Percentiles rank a stretch among this genome's conserved stretches.
phyloP scores from a whole-genome alignment of 2,888 invertebrate species.

The Uropetala carovei region DNA sequence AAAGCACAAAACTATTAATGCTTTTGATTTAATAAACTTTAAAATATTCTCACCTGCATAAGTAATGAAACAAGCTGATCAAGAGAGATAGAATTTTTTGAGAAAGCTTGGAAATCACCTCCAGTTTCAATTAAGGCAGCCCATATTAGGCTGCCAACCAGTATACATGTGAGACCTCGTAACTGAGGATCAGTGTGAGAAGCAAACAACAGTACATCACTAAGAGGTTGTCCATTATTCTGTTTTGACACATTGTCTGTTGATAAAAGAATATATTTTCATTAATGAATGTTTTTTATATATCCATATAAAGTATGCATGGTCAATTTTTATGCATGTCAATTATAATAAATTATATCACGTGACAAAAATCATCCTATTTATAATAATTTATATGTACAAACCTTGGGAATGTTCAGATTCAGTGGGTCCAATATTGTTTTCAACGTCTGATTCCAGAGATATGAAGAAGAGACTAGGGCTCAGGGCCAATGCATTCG shows the following conservation, averaged over 20 bases:
- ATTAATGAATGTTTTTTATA: no score
- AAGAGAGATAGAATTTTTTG: constrained; percentile 56
- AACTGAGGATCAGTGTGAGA: constrained; percentile 89
- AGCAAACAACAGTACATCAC: constrained; percentile 84
- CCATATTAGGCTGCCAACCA: constrained; percentile 83
- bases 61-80: constrained; percentile 66
- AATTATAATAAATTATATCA: no score
- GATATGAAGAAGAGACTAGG: constrained; percentile 84
- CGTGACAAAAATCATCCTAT: no score
- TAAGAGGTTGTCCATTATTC: constrained; percentile 76
- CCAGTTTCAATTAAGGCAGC: constrained; percentile 79
- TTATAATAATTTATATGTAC: not conserved
- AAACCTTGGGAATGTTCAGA: constrained; percentile 66
- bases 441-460: constrained; percentile 76
- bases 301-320: no score
- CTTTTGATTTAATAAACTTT: not conserved
- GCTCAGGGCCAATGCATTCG: constrained; percentile 84
- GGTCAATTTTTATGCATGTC: no score
- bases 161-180: constrained; percentile 82
- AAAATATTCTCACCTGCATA: constrained; percentile 66
- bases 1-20: not conserved
- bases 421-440: not conserved
- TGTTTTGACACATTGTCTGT: constrained; percentile 65
- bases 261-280: not conserved
- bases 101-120: constrained; percentile 74